phyloP scores from a whole-genome alignment of 2,113 vertebrate genomes.

The Calidris pygmaea region DNA sequence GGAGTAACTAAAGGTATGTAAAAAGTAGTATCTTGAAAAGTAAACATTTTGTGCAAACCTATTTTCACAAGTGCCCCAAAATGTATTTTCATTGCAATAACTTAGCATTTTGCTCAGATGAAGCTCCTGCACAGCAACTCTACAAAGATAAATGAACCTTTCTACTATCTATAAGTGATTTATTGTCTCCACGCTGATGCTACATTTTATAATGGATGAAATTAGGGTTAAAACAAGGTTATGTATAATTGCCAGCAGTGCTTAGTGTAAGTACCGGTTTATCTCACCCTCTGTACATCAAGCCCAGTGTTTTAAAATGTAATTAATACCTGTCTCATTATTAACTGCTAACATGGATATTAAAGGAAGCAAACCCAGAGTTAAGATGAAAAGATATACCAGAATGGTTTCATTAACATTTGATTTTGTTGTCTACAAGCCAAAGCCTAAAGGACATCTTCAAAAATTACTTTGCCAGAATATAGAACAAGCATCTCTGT shows the following conservation, averaged over 20 bases:
- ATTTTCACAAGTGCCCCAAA: neutral
- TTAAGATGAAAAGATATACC: neutral
- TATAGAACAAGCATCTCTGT: neutral
- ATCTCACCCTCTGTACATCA: neutral
- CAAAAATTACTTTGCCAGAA: neutral
- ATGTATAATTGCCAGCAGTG: slow-evolving; percentile 3
- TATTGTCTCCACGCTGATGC: neutral
- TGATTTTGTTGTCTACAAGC: neutral
- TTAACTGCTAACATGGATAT: neutral
- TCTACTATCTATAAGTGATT: slow-evolving; percentile 29
- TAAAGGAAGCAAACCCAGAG: neutral
- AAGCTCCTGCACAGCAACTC: neutral
- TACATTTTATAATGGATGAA: slow-evolving; percentile 9
- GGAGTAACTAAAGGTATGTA: neutral
- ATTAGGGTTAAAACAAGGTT: slow-evolving; percentile 47
- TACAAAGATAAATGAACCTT: slow-evolving; percentile 31
- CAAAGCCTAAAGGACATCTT: neutral
- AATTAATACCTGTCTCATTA: slow-evolving; percentile 18
- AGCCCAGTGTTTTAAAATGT: slow-evolving; percentile 30
- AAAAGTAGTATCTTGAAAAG: neutral
- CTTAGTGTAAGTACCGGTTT: neutral
- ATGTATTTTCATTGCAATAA: neutral
- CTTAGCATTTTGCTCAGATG: neutral
- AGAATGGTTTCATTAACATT: neutral
- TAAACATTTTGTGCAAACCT: neutral